Evolutionary conservation across 2,797 vertebrate species (phyloP).

Genomic region (Sebastiscus tertius): DNA sequence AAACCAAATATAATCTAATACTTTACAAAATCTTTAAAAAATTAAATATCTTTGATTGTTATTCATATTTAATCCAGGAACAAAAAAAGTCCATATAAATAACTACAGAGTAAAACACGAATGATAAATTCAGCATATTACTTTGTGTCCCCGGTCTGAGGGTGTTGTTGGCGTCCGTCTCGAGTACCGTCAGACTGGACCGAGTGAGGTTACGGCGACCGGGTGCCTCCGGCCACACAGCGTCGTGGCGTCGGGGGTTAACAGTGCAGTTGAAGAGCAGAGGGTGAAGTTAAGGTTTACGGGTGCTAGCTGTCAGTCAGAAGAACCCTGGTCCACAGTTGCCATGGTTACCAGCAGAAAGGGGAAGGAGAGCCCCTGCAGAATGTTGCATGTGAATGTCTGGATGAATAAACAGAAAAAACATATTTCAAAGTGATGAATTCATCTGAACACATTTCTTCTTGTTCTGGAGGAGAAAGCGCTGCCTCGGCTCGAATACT

Average conservation of each 20-base stretch:
- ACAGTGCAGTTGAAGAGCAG: constrained; percentile 54
- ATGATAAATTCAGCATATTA: constrained; percentile 33
- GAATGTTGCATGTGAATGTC: constrained; percentile 18
- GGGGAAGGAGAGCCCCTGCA: neutral
- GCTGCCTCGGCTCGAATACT: too few relatives aligned
- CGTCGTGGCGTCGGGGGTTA: neutral
- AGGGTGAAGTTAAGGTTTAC: constrained; percentile 76
- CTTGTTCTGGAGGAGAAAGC: neutral
- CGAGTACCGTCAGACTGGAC: constrained; percentile 6
- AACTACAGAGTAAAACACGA: constrained; percentile 52
- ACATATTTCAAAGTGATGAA: neutral
- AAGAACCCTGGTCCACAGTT: constrained; percentile 50
- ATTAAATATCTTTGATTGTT: constrained; percentile 80
- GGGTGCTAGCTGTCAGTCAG: constrained; percentile 66
- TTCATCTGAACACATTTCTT: neutral
- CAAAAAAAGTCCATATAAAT: constrained; percentile 66
- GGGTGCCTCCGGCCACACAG: constrained; percentile 17
- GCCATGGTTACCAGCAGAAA: constrained; percentile 39
- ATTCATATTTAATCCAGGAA: constrained; percentile 57
- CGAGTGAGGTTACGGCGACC: neutral
- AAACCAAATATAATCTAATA: constrained; percentile 73
- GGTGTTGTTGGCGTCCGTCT: neutral
- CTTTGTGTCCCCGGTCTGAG: neutral
- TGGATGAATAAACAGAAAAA: constrained; percentile 5
- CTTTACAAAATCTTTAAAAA: constrained; percentile 70